A percentile compares a stretch with the other conserved stretches of the same genome.
Conservation (phyloP, 2,113 vertebrate genomes). For the Conger conger region DNA sequence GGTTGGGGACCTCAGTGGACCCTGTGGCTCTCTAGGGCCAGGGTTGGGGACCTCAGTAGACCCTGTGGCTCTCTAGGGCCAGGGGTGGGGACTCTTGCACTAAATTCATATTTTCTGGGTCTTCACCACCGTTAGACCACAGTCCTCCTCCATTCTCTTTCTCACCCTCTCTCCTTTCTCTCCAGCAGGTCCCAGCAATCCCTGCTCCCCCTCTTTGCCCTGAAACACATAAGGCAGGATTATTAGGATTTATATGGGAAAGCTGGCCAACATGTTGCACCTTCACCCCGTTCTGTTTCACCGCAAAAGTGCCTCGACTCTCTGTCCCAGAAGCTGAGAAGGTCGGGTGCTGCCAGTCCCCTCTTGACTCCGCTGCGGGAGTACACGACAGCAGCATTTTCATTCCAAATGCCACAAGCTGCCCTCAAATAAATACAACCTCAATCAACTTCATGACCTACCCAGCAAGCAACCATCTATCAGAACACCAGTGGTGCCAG, state of each 20-base stretch:
- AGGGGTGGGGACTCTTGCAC: not conserved
- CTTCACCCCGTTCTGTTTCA: not conserved
- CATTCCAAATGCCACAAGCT: not conserved
- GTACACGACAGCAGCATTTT: not conserved
- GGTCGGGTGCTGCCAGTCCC: not conserved
- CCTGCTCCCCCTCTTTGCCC: constrained; percentile 69
- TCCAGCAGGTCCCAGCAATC: constrained; percentile 65
- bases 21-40: no score
- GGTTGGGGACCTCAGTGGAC: no score
- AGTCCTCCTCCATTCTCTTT: not conserved
- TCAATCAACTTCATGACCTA: not conserved
- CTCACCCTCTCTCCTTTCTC: constrained; percentile 78
- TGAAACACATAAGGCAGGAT: constrained; percentile 43
- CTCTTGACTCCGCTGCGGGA: not conserved
- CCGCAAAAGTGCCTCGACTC: no score
- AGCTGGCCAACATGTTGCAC: no score
- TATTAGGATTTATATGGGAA: not conserved
- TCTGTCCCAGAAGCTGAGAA: not conserved
- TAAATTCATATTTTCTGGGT: not conserved
- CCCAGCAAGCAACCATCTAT: not conserved
- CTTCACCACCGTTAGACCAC: not conserved
- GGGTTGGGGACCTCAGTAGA: no score
- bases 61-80: no score
- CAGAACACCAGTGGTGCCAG: no score
- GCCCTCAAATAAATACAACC: not conserved